Conservation (phyloP, 2,888 invertebrate species). For the Drosophila anomalata region DNA sequence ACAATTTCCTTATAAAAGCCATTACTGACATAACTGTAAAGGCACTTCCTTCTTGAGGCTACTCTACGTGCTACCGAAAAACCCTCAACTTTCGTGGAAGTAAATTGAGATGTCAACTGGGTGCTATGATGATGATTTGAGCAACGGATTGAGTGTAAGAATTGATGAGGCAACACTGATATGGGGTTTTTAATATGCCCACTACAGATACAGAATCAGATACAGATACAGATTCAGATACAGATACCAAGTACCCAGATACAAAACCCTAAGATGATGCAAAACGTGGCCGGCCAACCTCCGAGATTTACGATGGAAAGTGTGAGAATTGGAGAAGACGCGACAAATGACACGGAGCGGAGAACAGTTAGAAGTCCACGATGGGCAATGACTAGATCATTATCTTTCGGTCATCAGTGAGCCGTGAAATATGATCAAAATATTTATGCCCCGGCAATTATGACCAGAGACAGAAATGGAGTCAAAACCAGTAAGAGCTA, state of each 20-base stretch:
- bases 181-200: conserved; percentile 62
- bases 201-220: conserved; percentile 10
- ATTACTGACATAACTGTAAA: conserved; percentile 43
- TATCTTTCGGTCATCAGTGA: conserved; percentile 57
- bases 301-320: conserved; percentile 77
- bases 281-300: conserved; percentile 67
- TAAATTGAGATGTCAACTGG: conserved; percentile 71
- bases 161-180: conserved; percentile 67
- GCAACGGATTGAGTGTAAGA: conserved; percentile 7
- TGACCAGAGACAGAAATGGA: conserved; percentile 39
- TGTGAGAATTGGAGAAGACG: conserved; percentile 74
- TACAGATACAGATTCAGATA: conserved; percentile 5
- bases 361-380: conserved; percentile 67
- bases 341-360: conserved; percentile 52
- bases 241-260: not conserved
- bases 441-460: conserved; percentile 68
- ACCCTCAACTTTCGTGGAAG: conserved; percentile 57
- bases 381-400: conserved; percentile 58
- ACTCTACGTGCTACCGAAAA: conserved; percentile 32
- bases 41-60: conserved; percentile 34
- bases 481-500: not conserved
- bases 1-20: conserved; percentile 42
- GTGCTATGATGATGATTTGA: conserved; percentile 31
- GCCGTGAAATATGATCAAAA: conserved; percentile 79
- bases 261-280: conserved; percentile 59